These are phyloP conservation scores for Tachuris rubrigastra DNA, from an alignment of 2,113 vertebrate genomes.

Conservation along the genomic window DNA sequence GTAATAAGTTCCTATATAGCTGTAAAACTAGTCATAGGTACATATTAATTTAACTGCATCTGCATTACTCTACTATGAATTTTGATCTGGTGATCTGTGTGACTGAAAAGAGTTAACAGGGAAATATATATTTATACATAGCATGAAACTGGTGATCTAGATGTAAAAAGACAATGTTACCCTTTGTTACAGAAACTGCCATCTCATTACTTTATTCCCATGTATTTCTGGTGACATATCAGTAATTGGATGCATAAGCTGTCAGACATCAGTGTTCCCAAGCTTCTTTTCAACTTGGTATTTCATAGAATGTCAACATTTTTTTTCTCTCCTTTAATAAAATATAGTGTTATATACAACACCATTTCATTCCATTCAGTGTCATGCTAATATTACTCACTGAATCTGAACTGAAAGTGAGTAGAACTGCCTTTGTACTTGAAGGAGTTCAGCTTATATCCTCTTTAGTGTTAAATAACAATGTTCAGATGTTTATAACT, in stretches of 20 bases:
- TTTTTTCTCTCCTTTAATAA: constrained; percentile 10
- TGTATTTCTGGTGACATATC: constrained; percentile 61
- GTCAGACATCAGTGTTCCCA: constrained; percentile 43
- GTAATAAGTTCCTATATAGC: neutral
- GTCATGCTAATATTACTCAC: neutral
- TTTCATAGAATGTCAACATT: neutral
- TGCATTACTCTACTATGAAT: neutral
- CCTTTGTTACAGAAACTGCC: constrained; percentile 67
- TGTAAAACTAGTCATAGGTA: neutral
- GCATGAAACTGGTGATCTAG: constrained; percentile 43
- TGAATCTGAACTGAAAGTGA: neutral
- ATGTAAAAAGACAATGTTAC: constrained; percentile 57
- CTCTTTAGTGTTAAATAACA: neutral
- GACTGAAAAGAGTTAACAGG: constrained; percentile 43
- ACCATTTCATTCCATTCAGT: neutral
- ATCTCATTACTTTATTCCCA: constrained; percentile 55
- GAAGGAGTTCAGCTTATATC: neutral
- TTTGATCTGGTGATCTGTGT: neutral
- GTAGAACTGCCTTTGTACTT: neutral
- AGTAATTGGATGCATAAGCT: constrained; percentile 67
- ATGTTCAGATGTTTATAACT: neutral
- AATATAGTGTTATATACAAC: neutral
- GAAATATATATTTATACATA: neutral
- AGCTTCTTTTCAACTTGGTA: constrained; percentile 43
- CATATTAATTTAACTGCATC: neutral